These are phyloP conservation scores for Glandiceps talaboti DNA, from an alignment of 53 echinoderm and acorn worm species.

Conservation along the genomic window DNA sequence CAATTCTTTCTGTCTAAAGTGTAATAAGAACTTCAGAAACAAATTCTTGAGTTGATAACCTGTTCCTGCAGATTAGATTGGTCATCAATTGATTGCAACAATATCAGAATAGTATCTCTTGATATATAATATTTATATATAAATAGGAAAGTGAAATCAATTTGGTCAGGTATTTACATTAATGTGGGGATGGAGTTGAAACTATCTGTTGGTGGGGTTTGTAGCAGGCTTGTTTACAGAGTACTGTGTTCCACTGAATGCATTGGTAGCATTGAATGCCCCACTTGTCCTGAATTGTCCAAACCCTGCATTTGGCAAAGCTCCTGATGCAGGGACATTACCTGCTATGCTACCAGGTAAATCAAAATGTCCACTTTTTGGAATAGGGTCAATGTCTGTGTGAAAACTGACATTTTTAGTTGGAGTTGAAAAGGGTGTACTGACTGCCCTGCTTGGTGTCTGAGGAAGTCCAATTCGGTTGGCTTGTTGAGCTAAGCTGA, in stretches of 20 bases:
- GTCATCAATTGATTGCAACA: too few species aligned
- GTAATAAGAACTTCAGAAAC: too few species aligned
- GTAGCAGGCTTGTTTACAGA: background rate
- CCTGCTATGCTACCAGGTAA: background rate
- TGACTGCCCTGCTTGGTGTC: conserved; percentile 59
- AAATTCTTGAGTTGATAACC: too few species aligned
- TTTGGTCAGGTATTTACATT: too few species aligned
- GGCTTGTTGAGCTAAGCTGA: conserved; percentile 7
- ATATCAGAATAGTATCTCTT: too few species aligned
- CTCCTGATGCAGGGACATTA: background rate
- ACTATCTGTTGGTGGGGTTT: background rate
- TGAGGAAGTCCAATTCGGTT: conserved; percentile 3
- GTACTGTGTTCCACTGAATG: too few species aligned
- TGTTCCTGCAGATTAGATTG: too few species aligned
- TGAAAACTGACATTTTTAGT: conserved; percentile 57
- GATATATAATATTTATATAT: too few species aligned
- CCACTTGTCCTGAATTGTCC: background rate
- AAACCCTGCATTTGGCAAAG: background rate
- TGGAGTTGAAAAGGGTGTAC: conserved; percentile 79
- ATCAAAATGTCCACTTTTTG: conserved; percentile 1
- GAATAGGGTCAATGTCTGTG: conserved; percentile 40
- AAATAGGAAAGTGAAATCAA: too few species aligned
- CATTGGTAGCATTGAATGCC: background rate
- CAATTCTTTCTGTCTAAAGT: too few species aligned
- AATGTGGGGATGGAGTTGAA: background rate